Conservation (phyloP, 2,888 invertebrate genomes). For the Apamea monoglypha region DNA sequence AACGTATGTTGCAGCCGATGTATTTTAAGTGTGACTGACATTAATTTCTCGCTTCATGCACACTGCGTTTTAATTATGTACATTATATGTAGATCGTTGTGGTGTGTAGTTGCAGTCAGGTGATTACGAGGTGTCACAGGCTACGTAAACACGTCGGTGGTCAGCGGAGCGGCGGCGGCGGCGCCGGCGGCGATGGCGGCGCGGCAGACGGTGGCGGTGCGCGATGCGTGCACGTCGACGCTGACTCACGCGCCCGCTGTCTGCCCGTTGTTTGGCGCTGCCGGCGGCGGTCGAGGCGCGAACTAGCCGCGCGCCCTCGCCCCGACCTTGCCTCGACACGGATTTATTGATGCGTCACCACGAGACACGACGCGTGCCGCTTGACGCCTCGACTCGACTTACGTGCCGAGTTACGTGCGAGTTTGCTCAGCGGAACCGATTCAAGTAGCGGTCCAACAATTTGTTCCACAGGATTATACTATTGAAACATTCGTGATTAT, state of each 20-base stretch:
- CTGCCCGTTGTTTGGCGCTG: conserved; percentile 80
- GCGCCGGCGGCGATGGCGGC: conserved; percentile 26
- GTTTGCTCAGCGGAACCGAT: conserved; percentile 71
- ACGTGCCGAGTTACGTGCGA: conserved; percentile 70
- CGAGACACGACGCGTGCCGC: conserved; percentile 69
- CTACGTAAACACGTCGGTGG: conserved; percentile 50
- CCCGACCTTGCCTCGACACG: conserved; percentile 89
- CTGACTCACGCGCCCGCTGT: conserved; percentile 83
- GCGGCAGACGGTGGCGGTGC: conserved; percentile 49
- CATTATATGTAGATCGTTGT: conserved; percentile 44
- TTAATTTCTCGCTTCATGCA: conserved; percentile 43
- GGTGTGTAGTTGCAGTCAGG: conserved; percentile 53
- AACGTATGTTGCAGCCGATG: conserved; percentile 12
- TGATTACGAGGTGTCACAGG: conserved; percentile 60
- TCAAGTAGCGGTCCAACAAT: conserved; percentile 65
- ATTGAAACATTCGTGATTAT: conserved; percentile 60
- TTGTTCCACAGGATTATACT: conserved; percentile 61
- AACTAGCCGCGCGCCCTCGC: conserved; percentile 86
- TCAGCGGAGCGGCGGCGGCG: conserved; percentile 29
- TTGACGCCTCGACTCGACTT: conserved; percentile 49
- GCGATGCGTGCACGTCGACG: conserved; percentile 43
- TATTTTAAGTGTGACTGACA: conserved; percentile 45
- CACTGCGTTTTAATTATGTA: conserved; percentile 55
- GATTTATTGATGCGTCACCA: conserved; percentile 88
- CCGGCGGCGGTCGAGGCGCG: conserved; percentile 71